Evolutionary conservation across 1,140 invertebrate species (phyloP).

Genomic region (Drosophila asahinai): DNA sequence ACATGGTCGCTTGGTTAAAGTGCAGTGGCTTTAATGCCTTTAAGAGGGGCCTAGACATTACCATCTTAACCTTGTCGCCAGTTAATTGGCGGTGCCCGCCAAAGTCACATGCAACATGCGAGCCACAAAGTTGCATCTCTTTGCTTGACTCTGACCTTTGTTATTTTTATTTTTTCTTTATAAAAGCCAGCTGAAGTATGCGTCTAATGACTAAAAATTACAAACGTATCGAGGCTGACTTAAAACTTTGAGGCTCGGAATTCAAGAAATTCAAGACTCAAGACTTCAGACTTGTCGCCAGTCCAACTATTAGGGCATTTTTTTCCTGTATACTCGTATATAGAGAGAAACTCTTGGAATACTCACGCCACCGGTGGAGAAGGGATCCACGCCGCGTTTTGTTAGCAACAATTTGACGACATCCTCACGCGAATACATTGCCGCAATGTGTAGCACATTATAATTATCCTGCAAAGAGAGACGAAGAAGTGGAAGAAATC

Average conservation of each 20-base stretch:
- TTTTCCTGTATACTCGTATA: conserved; percentile 2
- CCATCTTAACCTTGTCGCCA: conserved; percentile 78
- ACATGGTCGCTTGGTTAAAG: conserved; percentile 1
- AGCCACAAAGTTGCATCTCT: conserved; percentile 54
- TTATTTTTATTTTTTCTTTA: not conserved
- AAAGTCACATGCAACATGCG: conserved; percentile 67
- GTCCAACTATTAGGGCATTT: conserved; percentile 21
- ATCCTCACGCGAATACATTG: conserved; percentile 97
- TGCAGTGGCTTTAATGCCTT: not conserved
- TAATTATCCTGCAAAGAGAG: conserved; percentile 93
- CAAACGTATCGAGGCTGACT: conserved; percentile 9
- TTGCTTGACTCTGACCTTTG: conserved; percentile 62
- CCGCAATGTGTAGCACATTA: conserved; percentile 96
- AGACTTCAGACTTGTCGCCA: conserved; percentile 25
- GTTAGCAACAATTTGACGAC: conserved; percentile 95
- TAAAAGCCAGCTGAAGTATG: conserved; percentile 35
- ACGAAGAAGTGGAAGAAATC: conserved; percentile 52
- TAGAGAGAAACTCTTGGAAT: conserved; percentile 18
- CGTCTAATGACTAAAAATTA: conserved; percentile 53
- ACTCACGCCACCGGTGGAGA: conserved; percentile 96
- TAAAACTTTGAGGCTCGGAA: conserved; percentile 3
- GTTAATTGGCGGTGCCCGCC: conserved; percentile 64
- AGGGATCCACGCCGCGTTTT: conserved; percentile 95
- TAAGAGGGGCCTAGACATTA: conserved; percentile 44
- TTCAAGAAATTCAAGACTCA: not conserved